Evolutionary conservation across 2,113 vertebrate species (phyloP).

Genomic region (Ornithorhynchus anatinus): DNA sequence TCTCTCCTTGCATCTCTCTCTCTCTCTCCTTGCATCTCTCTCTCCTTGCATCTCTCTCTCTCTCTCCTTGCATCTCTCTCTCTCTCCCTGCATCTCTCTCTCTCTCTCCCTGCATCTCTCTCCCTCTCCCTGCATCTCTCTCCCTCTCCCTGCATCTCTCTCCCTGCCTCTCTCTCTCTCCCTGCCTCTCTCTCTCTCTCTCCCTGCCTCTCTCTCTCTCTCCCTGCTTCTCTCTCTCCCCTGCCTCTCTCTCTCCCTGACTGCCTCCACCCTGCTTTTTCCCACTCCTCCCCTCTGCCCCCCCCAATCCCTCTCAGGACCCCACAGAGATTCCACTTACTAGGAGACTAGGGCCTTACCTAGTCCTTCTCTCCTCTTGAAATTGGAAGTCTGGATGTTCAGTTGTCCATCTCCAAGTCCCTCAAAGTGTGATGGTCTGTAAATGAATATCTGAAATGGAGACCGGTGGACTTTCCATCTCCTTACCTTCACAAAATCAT

Average conservation of each 20-base stretch:
- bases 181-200: too few species aligned
- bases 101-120: neutral
- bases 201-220: too few species aligned
- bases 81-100: neutral
- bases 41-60: neutral
- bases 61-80: neutral
- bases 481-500: neutral
- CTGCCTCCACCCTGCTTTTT: too few species aligned
- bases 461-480: neutral
- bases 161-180: too few species aligned
- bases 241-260: too few species aligned
- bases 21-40: too few species aligned
- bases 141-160: too few species aligned
- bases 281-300: neutral
- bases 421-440: neutral
- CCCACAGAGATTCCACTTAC: neutral
- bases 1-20: too few species aligned
- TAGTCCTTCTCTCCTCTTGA: neutral
- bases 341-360: neutral
- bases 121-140: neutral
- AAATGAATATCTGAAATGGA: neutral
- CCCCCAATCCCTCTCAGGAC: neutral
- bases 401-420: neutral
- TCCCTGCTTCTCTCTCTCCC: neutral
- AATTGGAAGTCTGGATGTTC: neutral